Percentiles rank a stretch among this genome's conserved stretches.
Conservation (phyloP, 2,888 invertebrate species). For the Campoplex nolae region DNA sequence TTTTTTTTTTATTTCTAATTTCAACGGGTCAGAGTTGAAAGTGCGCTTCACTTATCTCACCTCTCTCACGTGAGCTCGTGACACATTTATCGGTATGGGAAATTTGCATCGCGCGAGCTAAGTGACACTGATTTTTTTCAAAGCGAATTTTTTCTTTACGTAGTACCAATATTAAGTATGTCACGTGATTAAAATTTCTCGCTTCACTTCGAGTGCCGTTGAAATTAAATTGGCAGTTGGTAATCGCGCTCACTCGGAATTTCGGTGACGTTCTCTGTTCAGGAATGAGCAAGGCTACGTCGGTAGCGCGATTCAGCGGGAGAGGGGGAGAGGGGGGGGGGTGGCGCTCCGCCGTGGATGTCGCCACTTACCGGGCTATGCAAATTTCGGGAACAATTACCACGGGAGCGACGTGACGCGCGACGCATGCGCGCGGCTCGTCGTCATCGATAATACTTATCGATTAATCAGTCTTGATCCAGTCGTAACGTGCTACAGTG, state of each 20-base stretch:
- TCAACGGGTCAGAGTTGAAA: conserved; percentile 22
- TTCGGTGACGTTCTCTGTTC: not conserved
- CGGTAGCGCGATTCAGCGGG: too few relatives aligned
- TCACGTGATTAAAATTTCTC: not conserved
- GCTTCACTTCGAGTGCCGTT: not conserved
- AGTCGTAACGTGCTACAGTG: too few relatives aligned
- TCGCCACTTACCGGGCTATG: too few relatives aligned
- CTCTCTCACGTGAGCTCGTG: not conserved
- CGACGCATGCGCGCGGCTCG: too few relatives aligned
- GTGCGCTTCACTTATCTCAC: conserved; percentile 25
- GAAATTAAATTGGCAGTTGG: not conserved
- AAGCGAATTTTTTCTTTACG: not conserved
- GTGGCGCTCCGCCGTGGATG: too few relatives aligned
- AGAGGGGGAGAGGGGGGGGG: too few relatives aligned
- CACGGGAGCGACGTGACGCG: too few relatives aligned
- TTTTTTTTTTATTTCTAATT: not conserved
- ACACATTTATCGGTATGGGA: conserved; percentile 18
- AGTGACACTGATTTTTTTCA: not conserved
- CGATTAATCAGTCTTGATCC: too few relatives aligned
- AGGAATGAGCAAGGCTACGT: too few relatives aligned
- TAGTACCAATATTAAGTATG: not conserved
- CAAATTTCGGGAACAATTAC: too few relatives aligned
- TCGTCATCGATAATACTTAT: too few relatives aligned
- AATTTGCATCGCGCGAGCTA: not conserved
- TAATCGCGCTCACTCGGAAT: not conserved